These are phyloP conservation scores for Celastrina argiolus DNA, from an alignment of 2,888 invertebrate species.

Conservation along the genomic window DNA sequence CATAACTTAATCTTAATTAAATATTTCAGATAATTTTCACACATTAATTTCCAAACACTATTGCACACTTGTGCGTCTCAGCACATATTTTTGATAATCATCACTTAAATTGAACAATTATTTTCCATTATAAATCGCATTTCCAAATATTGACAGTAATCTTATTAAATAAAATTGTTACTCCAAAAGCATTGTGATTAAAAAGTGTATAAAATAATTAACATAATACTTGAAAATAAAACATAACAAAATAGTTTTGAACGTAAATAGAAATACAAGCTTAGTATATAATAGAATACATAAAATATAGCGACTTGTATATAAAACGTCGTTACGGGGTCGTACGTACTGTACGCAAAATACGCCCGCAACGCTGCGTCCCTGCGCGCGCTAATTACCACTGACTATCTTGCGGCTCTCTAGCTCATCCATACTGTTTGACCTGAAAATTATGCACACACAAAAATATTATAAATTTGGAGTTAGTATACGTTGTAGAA, in stretches of 20 bases:
- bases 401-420: constrained; percentile 74
- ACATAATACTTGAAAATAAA: neutral
- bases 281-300: neutral
- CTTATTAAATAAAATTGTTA: neutral
- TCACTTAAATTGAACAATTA: neutral
- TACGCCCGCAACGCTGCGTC: neutral
- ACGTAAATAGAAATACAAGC: neutral
- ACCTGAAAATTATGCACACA: constrained; percentile 44
- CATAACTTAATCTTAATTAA: neutral
- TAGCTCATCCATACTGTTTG: constrained; percentile 72
- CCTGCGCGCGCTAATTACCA: constrained; percentile 61
- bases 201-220: neutral
- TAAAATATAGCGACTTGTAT: neutral
- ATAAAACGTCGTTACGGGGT: neutral
- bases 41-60: constrained; percentile 8
- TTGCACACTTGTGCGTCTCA: constrained; percentile 13
- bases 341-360: neutral
- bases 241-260: neutral
- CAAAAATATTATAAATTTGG: neutral
- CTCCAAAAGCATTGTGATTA: neutral
- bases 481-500: neutral
- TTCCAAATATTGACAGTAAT: neutral
- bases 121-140: neutral
- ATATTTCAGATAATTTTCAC: constrained; percentile 9
- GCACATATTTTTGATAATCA: constrained; percentile 1